Conservation (phyloP, 2,888 invertebrate genomes). For the Lycia hirtaria region DNA sequence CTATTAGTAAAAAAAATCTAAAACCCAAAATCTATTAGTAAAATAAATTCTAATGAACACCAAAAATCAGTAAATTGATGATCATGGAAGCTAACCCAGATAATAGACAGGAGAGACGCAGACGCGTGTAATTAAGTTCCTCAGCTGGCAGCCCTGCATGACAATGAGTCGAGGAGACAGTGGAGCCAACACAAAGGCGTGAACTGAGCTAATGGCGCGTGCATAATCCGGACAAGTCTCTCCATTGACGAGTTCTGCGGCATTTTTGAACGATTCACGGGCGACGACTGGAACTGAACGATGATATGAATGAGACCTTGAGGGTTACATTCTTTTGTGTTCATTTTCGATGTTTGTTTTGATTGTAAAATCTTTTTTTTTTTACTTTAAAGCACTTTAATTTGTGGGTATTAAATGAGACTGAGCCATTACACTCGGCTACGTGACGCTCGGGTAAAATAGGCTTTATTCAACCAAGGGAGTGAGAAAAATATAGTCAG, state of each 20-base stretch:
- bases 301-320: constrained; percentile 34
- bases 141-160: constrained; percentile 58
- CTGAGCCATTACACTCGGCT: too few relatives aligned
- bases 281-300: constrained; percentile 37
- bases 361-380: not conserved
- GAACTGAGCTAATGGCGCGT: constrained; percentile 72
- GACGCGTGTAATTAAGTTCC: constrained; percentile 59
- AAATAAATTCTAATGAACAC: constrained; percentile 10
- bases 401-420: too few relatives aligned
- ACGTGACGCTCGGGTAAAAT: too few relatives aligned
- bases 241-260: constrained; percentile 66
- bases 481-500: too few relatives aligned
- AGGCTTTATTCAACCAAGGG: too few relatives aligned
- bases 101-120: constrained; percentile 49
- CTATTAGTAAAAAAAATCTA: too few relatives aligned
- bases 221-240: constrained; percentile 73
- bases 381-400: not conserved
- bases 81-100: constrained; percentile 37
- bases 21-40: too few relatives aligned
- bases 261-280: constrained; percentile 64
- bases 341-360: constrained; percentile 10
- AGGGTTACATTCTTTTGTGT: constrained; percentile 7
- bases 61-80: constrained; percentile 26
- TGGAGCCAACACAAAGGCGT: constrained; percentile 64
- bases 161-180: constrained; percentile 64